Evolutionary conservation across 2,797 vertebrate species (phyloP).

Genomic region (Poecile montanus): DNA sequence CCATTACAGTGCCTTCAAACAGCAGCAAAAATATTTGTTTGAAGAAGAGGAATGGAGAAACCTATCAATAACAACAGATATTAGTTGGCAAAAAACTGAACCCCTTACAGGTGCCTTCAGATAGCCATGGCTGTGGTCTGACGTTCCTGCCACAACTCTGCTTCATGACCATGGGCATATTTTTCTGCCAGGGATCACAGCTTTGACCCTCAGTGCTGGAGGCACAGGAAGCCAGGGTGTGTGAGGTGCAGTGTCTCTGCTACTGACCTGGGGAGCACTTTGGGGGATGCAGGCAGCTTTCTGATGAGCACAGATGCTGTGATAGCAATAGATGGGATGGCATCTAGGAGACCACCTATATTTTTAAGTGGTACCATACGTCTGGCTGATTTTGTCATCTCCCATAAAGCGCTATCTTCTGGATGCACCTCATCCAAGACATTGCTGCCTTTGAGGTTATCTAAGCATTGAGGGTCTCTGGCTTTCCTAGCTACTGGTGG

Average conservation of each 20-base stretch:
- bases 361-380: neutral
- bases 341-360: neutral
- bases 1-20: neutral
- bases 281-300: neutral
- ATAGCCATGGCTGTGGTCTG: neutral
- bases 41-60: neutral
- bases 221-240: neutral
- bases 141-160: neutral
- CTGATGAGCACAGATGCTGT: fast-evolving
- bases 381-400: neutral
- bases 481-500: neutral
- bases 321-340: neutral
- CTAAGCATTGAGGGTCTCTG: neutral
- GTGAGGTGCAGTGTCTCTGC: neutral
- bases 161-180: neutral
- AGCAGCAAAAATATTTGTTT: neutral
- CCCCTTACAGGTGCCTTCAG: neutral
- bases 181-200: neutral
- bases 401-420: neutral
- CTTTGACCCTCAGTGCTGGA: neutral
- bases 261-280: fast-evolving
- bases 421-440: neutral
- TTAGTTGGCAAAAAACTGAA: neutral
- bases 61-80: neutral
- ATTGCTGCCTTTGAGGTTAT: neutral